Evolutionary conservation across 2,113 vertebrate species (phyloP).

Genomic region (Hyla sarda): DNA sequence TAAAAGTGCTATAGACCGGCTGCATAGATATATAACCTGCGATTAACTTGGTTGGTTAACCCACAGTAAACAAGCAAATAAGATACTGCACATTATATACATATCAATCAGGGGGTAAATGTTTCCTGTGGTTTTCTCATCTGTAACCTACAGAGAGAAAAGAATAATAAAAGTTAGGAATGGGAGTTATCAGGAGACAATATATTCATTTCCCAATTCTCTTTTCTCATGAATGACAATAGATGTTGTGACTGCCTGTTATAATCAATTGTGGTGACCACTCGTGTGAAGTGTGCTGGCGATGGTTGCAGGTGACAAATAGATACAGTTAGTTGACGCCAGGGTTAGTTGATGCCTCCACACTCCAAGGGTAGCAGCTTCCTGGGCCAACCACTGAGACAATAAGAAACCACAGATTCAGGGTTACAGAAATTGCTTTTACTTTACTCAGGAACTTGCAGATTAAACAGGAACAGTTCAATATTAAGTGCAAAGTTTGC

Average conservation of each 20-base stretch:
- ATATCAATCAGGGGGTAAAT: background rate
- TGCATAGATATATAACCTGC: background rate
- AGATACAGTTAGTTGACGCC: no score
- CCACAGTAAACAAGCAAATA: conserved; percentile 1
- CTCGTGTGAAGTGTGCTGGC: no score
- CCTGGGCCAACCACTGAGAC: no score
- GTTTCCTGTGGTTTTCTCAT: background rate
- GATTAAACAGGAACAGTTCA: no score
- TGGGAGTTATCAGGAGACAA: background rate
- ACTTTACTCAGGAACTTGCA: no score
- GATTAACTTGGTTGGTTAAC: conserved; percentile 36
- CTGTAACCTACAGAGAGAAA: background rate
- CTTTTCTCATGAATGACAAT: background rate
- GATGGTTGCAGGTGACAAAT: no score
- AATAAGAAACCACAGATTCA: no score
- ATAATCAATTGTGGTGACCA: background rate
- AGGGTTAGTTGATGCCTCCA: no score
- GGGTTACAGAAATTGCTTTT: no score
- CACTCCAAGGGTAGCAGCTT: no score
- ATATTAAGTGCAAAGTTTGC: no score
- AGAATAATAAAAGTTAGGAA: background rate
- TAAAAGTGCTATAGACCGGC: background rate
- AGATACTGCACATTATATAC: background rate
- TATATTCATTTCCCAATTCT: background rate
- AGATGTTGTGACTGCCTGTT: background rate